phyloP scores from a whole-genome alignment of 2,113 vertebrate species.

The Tyto alba region DNA sequence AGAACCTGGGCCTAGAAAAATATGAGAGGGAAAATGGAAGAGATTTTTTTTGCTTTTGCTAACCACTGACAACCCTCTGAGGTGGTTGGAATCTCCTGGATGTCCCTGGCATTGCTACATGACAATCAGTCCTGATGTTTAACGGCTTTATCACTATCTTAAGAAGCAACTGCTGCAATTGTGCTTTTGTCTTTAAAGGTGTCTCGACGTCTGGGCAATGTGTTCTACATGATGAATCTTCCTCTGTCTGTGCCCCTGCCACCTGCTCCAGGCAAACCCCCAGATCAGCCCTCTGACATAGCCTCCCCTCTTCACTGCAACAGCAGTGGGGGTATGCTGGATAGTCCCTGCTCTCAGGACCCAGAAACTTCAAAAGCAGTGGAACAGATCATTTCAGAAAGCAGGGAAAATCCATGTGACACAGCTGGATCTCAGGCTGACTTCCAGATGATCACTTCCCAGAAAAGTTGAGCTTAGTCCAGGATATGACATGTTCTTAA shows the following conservation, averaged over 20 bases:
- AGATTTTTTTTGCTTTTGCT: neutral
- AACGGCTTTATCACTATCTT: neutral
- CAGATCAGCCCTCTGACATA: slow-evolving; percentile 74
- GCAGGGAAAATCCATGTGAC: slow-evolving; percentile 70
- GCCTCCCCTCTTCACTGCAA: slow-evolving; percentile 80
- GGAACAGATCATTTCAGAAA: slow-evolving; percentile 72
- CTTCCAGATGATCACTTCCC: slow-evolving; percentile 56
- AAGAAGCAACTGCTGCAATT: neutral
- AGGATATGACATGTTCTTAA: neutral
- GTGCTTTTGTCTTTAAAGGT: slow-evolving; percentile 77
- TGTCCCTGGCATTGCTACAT: neutral
- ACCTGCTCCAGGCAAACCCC: slow-evolving; percentile 71
- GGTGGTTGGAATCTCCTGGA: neutral
- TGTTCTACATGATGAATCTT: slow-evolving; percentile 83
- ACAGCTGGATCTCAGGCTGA: slow-evolving; percentile 52
- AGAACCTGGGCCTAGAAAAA: neutral
- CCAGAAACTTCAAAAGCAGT: slow-evolving; percentile 71
- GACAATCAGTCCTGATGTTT: neutral
- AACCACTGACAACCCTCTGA: neutral
- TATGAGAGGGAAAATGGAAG: neutral
- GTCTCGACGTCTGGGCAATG: slow-evolving; percentile 80
- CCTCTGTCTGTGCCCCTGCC: slow-evolving; percentile 64
- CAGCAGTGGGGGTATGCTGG: slow-evolving; percentile 73
- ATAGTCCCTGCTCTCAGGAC: slow-evolving; percentile 77
- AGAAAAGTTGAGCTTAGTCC: slow-evolving; percentile 21